Evolutionary conservation across 2,797 vertebrate genomes (phyloP).

Genomic region (Oryzias sinensis): DNA sequence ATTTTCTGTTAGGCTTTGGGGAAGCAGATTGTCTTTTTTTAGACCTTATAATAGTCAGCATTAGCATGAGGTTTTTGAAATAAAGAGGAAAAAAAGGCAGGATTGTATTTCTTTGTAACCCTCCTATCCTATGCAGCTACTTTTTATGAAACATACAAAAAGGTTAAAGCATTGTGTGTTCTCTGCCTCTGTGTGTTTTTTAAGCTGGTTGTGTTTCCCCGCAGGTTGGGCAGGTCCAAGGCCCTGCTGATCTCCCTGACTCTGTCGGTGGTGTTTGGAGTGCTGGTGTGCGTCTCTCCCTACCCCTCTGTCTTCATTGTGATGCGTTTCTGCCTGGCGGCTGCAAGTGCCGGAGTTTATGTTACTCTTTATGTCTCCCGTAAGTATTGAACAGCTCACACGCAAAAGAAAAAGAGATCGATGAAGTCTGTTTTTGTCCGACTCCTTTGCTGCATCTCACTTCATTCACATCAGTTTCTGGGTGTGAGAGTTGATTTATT

Average conservation of each 20-base stretch:
- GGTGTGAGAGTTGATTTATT: no score
- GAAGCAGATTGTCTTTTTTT: conserved; percentile 1
- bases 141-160: no score
- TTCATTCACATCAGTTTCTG: no score
- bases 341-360: conserved; percentile 82
- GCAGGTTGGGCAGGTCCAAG: conserved; percentile 83
- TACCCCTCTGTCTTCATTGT: conserved; percentile 84
- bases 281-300: conserved; percentile 84
- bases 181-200: no score
- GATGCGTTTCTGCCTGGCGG: conserved; percentile 86
- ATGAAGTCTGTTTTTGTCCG: no score
- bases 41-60: neutral
- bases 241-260: conserved; percentile 82
- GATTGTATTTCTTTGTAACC: no score
- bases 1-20: conserved; percentile 1
- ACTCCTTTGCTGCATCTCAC: no score
- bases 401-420: no score
- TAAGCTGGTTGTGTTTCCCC: conserved; percentile 12
- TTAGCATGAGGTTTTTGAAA: no score
- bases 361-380: conserved; percentile 85
- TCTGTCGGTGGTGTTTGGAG: conserved; percentile 84
- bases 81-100: no score
- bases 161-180: no score
- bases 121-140: no score
- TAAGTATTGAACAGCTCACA: conserved; percentile 65